Percentiles rank a stretch among this genome's conserved stretches.
These are phyloP conservation scores for Numida meleagris DNA, from an alignment of 2,113 vertebrate species.

Conservation along the genomic window DNA sequence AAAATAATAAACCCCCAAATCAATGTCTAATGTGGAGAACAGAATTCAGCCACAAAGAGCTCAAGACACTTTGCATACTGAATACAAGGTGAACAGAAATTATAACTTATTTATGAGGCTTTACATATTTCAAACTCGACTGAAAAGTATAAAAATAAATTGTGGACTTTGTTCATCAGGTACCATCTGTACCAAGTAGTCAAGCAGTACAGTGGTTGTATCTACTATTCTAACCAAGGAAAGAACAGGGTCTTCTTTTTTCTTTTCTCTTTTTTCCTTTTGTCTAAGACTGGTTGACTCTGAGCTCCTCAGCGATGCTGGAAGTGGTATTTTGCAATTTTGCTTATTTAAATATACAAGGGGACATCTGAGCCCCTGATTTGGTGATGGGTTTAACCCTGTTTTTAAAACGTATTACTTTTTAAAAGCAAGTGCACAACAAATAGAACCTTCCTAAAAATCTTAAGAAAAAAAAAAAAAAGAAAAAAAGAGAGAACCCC, in stretches of 20 bases:
- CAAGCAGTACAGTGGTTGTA: conserved; percentile 44
- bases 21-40: conserved; percentile 44
- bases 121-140: conserved; percentile 78
- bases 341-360: conserved; percentile 41
- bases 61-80: conserved; percentile 73
- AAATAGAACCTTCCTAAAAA: conserved; percentile 83
- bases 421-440: conserved; percentile 84
- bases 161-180: conserved; percentile 79
- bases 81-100: conserved; percentile 78
- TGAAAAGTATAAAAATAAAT: conserved; percentile 85
- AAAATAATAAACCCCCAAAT: neutral
- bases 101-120: conserved; percentile 77
- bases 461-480: conserved; percentile 19
- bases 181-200: conserved; percentile 53
- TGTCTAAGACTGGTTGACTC: conserved; percentile 64
- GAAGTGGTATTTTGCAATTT: neutral
- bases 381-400: conserved; percentile 74
- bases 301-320: conserved; percentile 69
- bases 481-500: conserved; percentile 51
- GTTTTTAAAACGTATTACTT: conserved; percentile 64
- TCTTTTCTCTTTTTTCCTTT: neutral
- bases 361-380: conserved; percentile 72
- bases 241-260: conserved; percentile 39
- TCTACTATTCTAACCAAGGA: conserved; percentile 66
- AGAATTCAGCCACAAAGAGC: conserved; percentile 74